phyloP scores from a whole-genome alignment of 2,888 invertebrate species.

The Rhagophthalmus giganteus region DNA sequence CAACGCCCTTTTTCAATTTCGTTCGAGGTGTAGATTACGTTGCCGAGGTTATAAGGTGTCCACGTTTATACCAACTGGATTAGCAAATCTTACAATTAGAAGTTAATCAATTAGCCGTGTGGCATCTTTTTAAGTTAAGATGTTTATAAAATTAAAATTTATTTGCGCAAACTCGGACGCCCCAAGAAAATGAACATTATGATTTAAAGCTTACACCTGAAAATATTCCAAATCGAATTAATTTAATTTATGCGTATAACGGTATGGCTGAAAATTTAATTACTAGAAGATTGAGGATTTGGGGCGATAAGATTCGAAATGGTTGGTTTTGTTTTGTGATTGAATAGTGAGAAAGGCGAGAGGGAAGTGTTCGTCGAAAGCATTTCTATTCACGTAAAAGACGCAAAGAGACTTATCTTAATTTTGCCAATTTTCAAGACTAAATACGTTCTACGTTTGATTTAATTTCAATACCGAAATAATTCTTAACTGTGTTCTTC shows the following conservation, averaged over 20 bases:
- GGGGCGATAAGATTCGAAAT: conserved; percentile 9
- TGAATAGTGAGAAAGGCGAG: conserved; percentile 14
- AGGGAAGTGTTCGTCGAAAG: conserved; percentile 7
- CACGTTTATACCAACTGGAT: no score
- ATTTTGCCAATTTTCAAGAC: conserved; percentile 5
- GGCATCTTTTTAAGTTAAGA: no score
- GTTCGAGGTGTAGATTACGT: no score
- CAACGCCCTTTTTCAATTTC: no score
- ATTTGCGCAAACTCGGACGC: no score
- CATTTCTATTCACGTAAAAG: conserved; percentile 4
- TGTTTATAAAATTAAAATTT: no score
- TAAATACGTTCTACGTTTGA: background rate
- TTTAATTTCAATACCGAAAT: background rate
- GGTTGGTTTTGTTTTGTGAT: conserved; percentile 16
- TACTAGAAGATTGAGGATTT: conserved; percentile 14
- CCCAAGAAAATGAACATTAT: background rate
- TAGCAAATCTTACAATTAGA: no score
- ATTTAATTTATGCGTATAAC: conserved; percentile 19
- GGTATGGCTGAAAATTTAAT: conserved; percentile 22
- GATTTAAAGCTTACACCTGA: conserved; percentile 1
- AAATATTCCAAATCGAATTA: conserved; percentile 13
- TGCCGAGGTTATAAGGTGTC: no score
- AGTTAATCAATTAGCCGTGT: no score
- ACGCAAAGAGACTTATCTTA: conserved; percentile 4
- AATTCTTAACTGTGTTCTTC: background rate